Evolutionary conservation across 2,113 vertebrate genomes (phyloP).

Genomic region (Brachyistius frenatus): DNA sequence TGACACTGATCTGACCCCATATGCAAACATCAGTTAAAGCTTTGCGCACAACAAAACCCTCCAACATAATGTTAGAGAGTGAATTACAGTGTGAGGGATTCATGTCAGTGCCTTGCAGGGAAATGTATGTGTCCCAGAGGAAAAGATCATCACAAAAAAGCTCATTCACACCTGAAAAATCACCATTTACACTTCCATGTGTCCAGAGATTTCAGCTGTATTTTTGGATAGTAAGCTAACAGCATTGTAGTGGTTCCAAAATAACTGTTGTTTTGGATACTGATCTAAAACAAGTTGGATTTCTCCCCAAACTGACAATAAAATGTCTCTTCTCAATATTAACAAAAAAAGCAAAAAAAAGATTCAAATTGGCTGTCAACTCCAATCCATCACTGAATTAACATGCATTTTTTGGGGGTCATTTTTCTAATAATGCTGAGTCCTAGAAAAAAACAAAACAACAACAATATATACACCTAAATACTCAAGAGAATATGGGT

Average conservation of each 20-base stretch:
- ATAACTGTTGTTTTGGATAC: background rate
- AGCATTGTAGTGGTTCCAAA: conserved; percentile 7
- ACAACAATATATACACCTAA: background rate
- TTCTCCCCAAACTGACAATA: background rate
- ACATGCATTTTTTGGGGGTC: background rate
- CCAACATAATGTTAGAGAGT: background rate
- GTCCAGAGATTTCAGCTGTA: conserved; percentile 31
- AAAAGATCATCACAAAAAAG: conserved; percentile 25
- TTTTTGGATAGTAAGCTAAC: background rate
- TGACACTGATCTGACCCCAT: no score
- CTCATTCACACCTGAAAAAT: conserved; percentile 53
- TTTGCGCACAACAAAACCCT: background rate
- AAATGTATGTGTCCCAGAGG: background rate
- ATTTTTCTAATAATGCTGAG: background rate
- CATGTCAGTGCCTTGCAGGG: background rate
- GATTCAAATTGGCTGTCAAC: background rate
- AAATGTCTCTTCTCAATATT: background rate
- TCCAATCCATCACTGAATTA: background rate
- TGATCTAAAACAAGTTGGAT: background rate
- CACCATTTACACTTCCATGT: conserved; percentile 49
- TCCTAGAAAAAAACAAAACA: background rate
- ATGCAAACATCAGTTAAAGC: background rate
- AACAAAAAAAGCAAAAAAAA: background rate
- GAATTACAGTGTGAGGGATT: background rate
- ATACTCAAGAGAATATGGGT: background rate